Base-by-base conservation (phyloP, 2,797 vertebrate species). In the Florisuga fusca region DNA sequence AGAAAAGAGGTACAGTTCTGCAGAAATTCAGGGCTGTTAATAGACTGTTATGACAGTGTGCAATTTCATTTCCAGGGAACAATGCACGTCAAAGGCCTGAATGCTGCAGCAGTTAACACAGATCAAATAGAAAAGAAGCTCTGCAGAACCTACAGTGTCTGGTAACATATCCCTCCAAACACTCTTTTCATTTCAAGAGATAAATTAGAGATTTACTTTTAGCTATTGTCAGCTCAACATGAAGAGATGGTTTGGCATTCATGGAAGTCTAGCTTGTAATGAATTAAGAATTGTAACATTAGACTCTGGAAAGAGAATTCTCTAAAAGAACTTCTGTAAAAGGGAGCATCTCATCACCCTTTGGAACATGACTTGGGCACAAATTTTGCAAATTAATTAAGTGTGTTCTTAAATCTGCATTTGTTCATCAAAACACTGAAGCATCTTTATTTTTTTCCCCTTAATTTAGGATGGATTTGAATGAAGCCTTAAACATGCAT, bases 1-100 rank as follows among this genome's bases (percentile, higher is more conserved):
- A 34, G 79, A 73, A 43, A 87, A 91, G 74, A 87, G 73, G 87
- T 89, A 34, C 69, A 84, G 78, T 86, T 93, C 84, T 95, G 89
- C 93, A 96, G 94, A 95, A 94, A 91, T 90, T 67, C 93, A 66
- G 64, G 12, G 92, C 94, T 90, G 95, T 90, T 86, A 95, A 92
- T 90, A 90, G 90, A 43, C 83, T 96, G 91, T 91, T 95, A 69
- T 90, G 92, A 96, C 94, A 96, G 86, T 2, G 48, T 75, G 78
- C 86, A 51, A 64, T 92, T 87, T 78, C 59, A 92, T 89, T 96
- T 84, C 61, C 83, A 89, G 88, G 2, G 80, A 95, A 89, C 87
- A 84, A 73, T 63, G 72, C 3, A 1, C 43, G 82, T 80, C 82
- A 90, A 69, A 76, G 80, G 62, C 84, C 88, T 79, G 80, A 48